phyloP scores from a whole-genome alignment of 1,140 invertebrate species.

The Popillia japonica region DNA sequence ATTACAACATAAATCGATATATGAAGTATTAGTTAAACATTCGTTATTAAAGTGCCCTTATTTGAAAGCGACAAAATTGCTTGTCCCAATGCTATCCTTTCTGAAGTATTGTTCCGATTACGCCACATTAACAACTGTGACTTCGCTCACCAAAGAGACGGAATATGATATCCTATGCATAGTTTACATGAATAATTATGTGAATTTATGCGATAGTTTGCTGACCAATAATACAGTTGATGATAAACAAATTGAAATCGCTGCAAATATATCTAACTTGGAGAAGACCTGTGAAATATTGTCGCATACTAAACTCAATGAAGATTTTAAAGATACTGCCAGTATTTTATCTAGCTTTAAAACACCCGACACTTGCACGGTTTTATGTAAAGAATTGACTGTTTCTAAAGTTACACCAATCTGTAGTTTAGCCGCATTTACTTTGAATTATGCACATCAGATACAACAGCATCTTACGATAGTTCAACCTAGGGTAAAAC shows the following conservation, averaged over 20 bases:
- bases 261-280: neutral
- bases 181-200: conserved; percentile 10
- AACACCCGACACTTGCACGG: neutral
- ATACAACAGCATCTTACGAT: neutral
- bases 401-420: neutral
- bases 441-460: neutral
- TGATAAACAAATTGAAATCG: neutral
- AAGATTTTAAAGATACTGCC: neutral
- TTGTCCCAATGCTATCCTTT: conserved; percentile 1
- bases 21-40: neutral
- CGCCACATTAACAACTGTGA: neutral
- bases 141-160: neutral
- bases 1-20: neutral
- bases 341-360: neutral
- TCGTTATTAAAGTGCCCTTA: conserved; percentile 24
- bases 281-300: neutral
- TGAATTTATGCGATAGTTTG: neutral
- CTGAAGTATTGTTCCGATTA: conserved; percentile 1
- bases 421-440: neutral
- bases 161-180: neutral
- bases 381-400: neutral
- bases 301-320: neutral
- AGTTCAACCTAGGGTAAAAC: neutral
- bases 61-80: neutral
- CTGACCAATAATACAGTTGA: neutral